A percentile compares a stretch with the other conserved stretches of the same genome.
Evolutionary conservation across 2,113 vertebrate species (phyloP).

Genomic region (Lophius piscatorius): DNA sequence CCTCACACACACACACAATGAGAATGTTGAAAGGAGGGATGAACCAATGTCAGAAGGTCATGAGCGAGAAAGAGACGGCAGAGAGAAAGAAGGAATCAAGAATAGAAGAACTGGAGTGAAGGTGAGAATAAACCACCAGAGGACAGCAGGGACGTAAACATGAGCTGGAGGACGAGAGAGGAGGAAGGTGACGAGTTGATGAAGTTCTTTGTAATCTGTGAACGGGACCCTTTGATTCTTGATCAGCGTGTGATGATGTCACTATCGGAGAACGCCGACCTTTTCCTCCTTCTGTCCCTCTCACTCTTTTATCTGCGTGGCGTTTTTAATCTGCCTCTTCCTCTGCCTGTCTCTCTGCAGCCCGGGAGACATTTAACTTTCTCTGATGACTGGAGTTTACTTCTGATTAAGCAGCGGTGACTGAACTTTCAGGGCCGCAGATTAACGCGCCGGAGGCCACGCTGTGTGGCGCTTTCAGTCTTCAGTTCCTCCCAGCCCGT

Average conservation of each 20-base stretch:
- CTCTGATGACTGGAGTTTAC: conserved; percentile 49
- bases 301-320: conserved; percentile 32
- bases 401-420: conserved; percentile 1
- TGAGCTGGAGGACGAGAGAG: conserved; percentile 11
- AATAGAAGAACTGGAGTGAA: neutral
- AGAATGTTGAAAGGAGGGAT: neutral
- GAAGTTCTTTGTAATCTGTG: conserved; percentile 39
- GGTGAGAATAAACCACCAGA: neutral
- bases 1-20: no score
- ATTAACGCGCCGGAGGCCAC: neutral
- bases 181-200: neutral
- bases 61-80: neutral
- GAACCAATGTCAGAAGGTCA: neutral
- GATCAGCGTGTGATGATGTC: conserved; percentile 54
- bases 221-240: conserved; percentile 51
- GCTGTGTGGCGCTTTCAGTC: conserved; percentile 85
- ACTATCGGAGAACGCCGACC: conserved; percentile 54
- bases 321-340: neutral
- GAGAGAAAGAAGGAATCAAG: neutral
- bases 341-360: conserved; percentile 20
- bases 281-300: conserved; percentile 35
- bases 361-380: conserved; percentile 41
- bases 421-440: conserved; percentile 15
- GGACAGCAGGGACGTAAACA: neutral
- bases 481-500: conserved; percentile 86